phyloP scores from a whole-genome alignment of 2,113 vertebrate species.

The Fulica atra region DNA sequence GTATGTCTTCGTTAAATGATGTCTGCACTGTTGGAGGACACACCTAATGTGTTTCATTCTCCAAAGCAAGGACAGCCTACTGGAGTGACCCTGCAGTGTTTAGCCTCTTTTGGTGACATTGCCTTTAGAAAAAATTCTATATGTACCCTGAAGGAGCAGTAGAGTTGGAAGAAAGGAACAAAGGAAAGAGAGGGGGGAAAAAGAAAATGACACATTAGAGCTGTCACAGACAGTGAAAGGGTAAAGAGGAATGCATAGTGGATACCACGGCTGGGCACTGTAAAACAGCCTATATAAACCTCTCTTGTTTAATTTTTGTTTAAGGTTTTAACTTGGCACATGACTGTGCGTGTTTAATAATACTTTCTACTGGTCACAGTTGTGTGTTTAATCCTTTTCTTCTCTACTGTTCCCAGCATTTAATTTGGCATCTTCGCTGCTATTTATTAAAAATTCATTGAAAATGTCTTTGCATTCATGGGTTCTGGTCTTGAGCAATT shows the following conservation, averaged over 20 bases:
- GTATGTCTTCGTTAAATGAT: background rate
- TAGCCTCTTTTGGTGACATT: background rate
- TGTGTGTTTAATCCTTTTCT: slow-evolving; percentile 2
- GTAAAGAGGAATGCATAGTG: background rate
- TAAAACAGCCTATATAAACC: background rate
- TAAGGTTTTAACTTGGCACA: background rate
- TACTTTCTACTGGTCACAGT: background rate
- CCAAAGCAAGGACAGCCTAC: background rate
- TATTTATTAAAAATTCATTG: slow-evolving; percentile 41
- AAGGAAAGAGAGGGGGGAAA: background rate
- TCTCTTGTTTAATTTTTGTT: background rate
- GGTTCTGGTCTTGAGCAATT: background rate
- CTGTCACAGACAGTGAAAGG: background rate
- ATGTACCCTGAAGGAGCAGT: background rate
- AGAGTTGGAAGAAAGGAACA: background rate
- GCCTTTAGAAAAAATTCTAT: background rate
- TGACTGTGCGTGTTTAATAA: background rate
- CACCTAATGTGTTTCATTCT: background rate
- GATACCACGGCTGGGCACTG: accelerated
- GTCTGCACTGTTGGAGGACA: background rate
- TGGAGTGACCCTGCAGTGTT: background rate
- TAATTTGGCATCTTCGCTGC: slow-evolving; percentile 5
- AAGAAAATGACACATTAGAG: accelerated
- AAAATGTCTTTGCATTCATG: background rate
- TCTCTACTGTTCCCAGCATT: background rate